Evolutionary conservation across 1,140 invertebrate genomes (phyloP), one percentile per base, ranked within the genome.

Genomic region (Brevipalpus yothersi): DNA sequence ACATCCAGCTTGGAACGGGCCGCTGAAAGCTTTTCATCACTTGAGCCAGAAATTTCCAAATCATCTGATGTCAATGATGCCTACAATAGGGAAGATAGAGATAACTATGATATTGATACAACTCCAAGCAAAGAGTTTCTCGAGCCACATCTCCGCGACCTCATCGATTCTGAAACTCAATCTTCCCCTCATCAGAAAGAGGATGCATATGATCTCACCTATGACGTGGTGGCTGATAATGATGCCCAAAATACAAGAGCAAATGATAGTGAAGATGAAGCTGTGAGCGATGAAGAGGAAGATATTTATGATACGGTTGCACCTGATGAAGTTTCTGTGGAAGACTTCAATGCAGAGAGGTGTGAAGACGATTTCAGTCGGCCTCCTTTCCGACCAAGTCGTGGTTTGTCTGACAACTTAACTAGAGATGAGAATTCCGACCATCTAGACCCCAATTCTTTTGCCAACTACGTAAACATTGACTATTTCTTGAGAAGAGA

Each of bases 401-500:
- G 60, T 19, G 21, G 31, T 31, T 31, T 31, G 31, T 31, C 31
- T 31, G 31, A 31, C 5, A 31, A 31, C 5, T 31, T 31, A 31
- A 5, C 31, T 31, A 31, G 31, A 5, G 31, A 31, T 31, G 31
- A 31, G 31, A 31, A 31, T 31, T 5, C 31, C 5, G 31, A 31
- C 5, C 2, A 31, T 54, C 8, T 61, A 12, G 49, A 51, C n/a
- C n/a, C n/a, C 8, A 13, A 51, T 17, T 60, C 61, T 13, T 64
- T 61, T 61, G 58, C 68, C n/a, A 88, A 86, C 72, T 88, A 87
- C 72, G 84, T 87, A 68, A 87, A 88, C 71, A 87, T 87, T 72
- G 83, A 87, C 69, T 87, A 86, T 70, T 87, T 87, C 66, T 79
- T 87, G 67, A 77, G 82, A 81, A 84, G 71, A 78, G 78, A 78